phyloP scores from a whole-genome alignment of 1,140 invertebrate genomes.

The Heliconius congener region DNA sequence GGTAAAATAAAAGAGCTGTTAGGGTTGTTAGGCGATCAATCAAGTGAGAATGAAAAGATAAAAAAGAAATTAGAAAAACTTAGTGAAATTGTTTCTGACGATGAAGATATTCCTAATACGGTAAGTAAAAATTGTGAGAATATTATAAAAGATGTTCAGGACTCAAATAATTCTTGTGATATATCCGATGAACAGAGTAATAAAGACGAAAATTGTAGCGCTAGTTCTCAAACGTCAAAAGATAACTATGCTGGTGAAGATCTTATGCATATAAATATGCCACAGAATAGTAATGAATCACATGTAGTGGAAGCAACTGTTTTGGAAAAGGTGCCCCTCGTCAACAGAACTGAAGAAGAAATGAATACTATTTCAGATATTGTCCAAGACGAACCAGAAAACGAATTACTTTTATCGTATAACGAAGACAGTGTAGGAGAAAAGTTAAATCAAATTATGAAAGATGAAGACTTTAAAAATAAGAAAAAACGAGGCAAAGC shows the following conservation, averaged over 20 bases:
- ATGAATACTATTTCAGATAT: neutral
- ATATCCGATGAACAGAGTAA: neutral
- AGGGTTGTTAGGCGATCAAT: constrained; percentile 54
- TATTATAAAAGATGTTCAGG: neutral
- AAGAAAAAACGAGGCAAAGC: constrained; percentile 45
- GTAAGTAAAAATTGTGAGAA: constrained; percentile 16
- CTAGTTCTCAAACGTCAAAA: neutral
- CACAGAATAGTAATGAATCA: neutral
- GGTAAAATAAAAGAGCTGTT: constrained; percentile 70
- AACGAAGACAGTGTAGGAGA: constrained; percentile 12
- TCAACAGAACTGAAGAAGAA: neutral
- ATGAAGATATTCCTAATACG: constrained; percentile 39
- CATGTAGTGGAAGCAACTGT: neutral
- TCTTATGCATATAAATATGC: neutral
- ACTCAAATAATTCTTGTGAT: constrained; percentile 5
- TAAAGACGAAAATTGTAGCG: constrained; percentile 19
- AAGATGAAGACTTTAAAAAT: constrained; percentile 2
- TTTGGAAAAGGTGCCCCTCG: neutral
- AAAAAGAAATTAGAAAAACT: constrained; percentile 71
- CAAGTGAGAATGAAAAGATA: constrained; percentile 66
- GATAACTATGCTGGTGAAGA: neutral
- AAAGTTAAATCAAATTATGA: constrained; percentile 17
- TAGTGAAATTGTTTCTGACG: constrained; percentile 64
- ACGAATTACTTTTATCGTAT: neutral
- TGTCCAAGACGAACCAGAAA: neutral